Evolutionary conservation across 2,797 vertebrate species (phyloP).

Genomic region (Enteromius anoplus): DNA sequence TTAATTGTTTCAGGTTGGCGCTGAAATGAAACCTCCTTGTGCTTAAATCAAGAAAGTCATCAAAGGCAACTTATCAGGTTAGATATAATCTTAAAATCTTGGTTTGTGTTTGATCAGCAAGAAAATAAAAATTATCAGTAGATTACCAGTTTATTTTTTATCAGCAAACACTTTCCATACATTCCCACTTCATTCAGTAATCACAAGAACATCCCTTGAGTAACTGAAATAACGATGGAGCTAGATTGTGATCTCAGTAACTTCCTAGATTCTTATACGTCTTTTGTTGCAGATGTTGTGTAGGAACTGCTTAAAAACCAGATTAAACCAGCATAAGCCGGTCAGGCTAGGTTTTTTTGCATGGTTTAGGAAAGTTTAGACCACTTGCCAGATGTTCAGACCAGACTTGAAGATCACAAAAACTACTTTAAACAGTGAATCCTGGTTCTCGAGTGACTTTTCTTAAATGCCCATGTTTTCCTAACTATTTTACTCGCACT

Average conservation of each 20-base stretch:
- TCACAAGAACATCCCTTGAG: constrained; percentile 5
- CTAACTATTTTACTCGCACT: background rate
- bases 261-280: background rate
- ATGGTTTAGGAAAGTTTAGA: background rate
- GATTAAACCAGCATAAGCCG: background rate
- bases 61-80: constrained; percentile 43
- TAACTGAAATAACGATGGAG: background rate
- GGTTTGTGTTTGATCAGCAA: constrained; percentile 22
- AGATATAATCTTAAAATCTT: constrained; percentile 17
- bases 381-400: background rate
- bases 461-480: background rate
- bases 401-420: background rate
- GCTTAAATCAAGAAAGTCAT: constrained; percentile 18
- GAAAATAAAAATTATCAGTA: background rate
- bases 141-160: constrained; percentile 1
- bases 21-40: constrained; percentile 42
- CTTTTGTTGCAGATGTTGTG: background rate
- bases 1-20: constrained; percentile 51
- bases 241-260: constrained; percentile 20
- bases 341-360: background rate
- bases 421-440: background rate
- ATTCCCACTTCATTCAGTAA: constrained; percentile 6
- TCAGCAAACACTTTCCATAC: constrained; percentile 6
- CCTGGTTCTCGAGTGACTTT: background rate
- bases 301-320: background rate